Conservation (phyloP, 2,113 vertebrate species). For the Onychostoma macrolepis region DNA sequence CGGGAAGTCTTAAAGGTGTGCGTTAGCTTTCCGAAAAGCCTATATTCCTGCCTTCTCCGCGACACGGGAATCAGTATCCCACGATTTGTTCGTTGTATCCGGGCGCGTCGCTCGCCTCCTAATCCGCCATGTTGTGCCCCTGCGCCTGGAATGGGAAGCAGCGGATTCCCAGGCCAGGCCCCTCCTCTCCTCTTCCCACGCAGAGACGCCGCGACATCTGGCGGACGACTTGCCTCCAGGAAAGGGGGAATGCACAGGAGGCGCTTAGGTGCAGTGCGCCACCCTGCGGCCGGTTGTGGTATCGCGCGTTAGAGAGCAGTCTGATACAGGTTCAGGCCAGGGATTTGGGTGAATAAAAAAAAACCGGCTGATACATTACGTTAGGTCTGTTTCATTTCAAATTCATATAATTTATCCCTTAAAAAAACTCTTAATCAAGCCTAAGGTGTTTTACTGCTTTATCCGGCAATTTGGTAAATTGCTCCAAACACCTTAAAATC, state of each 20-base stretch:
- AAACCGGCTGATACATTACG: no score
- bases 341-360: no score
- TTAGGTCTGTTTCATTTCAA: no score
- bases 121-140: constrained; percentile 84
- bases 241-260: background rate
- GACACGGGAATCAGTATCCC: constrained; percentile 60
- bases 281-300: background rate
- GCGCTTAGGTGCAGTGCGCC: background rate
- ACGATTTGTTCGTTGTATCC: constrained; percentile 75
- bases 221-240: constrained; percentile 48
- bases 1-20: constrained; percentile 1
- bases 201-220: constrained; percentile 64
- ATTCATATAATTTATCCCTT: no score
- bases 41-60: constrained; percentile 43
- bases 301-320: background rate
- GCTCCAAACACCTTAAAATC: no score
- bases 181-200: constrained; percentile 57
- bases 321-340: no score
- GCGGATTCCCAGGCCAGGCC: constrained; percentile 74
- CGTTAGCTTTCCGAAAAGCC: background rate
- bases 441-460: no score
- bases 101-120: constrained; percentile 76
- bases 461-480: background rate
- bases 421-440: no score
- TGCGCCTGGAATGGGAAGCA: constrained; percentile 76